Percentiles rank a stretch among this genome's conserved stretches.
Evolutionary conservation across 2,113 vertebrate species (phyloP).

Genomic region (Catharus bicknelli): DNA sequence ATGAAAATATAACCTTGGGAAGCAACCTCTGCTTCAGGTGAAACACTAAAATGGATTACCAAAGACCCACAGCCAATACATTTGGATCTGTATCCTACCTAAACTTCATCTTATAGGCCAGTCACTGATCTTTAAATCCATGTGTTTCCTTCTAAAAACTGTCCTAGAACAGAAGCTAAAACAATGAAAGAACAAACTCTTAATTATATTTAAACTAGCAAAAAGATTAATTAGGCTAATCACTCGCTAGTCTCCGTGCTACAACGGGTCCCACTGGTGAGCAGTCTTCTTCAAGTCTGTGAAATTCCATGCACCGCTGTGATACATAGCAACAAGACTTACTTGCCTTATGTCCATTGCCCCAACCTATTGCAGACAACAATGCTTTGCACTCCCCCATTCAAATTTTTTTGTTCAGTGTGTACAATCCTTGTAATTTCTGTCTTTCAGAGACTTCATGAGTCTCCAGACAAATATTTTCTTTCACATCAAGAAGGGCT

Average conservation of each 20-base stretch:
- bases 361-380: background rate
- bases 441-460: background rate
- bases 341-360: background rate
- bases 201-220: background rate
- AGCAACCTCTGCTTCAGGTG: background rate
- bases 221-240: background rate
- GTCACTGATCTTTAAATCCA: background rate
- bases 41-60: background rate
- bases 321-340: background rate
- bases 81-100: background rate
- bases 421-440: background rate
- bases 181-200: background rate
- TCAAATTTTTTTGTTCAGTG: background rate
- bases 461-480: background rate
- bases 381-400: background rate
- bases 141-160: background rate
- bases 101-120: background rate
- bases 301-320: background rate
- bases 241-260: rapidly evolving
- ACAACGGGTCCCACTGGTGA: background rate
- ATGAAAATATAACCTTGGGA: background rate
- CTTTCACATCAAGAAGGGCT: background rate
- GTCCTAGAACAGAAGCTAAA: background rate
- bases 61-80: background rate
- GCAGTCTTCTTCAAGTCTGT: background rate